Evolutionary conservation across 2,113 vertebrate genomes (phyloP).

Genomic region (Austrofundulus limnaeus): DNA sequence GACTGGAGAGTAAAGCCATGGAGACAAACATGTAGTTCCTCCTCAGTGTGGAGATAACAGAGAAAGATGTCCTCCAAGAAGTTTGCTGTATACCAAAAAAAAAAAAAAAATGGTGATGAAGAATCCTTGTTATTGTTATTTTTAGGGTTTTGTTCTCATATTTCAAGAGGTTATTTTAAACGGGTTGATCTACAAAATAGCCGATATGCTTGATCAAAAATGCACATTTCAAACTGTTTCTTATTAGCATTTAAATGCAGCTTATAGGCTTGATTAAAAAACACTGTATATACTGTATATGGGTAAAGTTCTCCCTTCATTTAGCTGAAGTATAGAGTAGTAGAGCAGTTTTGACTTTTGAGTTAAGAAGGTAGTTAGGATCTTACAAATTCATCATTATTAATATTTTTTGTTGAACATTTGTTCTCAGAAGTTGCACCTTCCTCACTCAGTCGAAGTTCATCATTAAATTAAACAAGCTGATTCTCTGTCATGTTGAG

Average conservation of each 20-base stretch:
- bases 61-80: constrained; percentile 44
- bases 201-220: constrained; percentile 21
- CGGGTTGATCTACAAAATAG: constrained; percentile 12
- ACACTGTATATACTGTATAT: constrained; percentile 24
- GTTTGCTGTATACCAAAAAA: constrained; percentile 18
- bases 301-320: constrained; percentile 63
- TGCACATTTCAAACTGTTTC: constrained; percentile 32
- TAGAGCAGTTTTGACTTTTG: constrained; percentile 18
- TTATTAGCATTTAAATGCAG: constrained; percentile 10
- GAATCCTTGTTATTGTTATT: constrained; percentile 19
- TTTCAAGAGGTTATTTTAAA: constrained; percentile 28
- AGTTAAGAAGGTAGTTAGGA: constrained; percentile 21
- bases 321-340: constrained; percentile 11
- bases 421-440: constrained; percentile 49
- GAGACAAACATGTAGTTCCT: constrained; percentile 25
- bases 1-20: constrained; percentile 44
- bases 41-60: constrained; percentile 16
- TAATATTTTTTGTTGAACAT: constrained; percentile 33
- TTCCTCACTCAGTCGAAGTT: constrained; percentile 13
- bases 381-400: constrained; percentile 31
- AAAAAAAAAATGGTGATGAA: constrained; percentile 14
- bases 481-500: constrained; percentile 12
- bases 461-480: neutral
- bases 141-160: constrained; percentile 30
- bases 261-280: constrained; percentile 16